phyloP scores from a whole-genome alignment of 2,888 invertebrate genomes.

The Balanococcus diminutus region DNA sequence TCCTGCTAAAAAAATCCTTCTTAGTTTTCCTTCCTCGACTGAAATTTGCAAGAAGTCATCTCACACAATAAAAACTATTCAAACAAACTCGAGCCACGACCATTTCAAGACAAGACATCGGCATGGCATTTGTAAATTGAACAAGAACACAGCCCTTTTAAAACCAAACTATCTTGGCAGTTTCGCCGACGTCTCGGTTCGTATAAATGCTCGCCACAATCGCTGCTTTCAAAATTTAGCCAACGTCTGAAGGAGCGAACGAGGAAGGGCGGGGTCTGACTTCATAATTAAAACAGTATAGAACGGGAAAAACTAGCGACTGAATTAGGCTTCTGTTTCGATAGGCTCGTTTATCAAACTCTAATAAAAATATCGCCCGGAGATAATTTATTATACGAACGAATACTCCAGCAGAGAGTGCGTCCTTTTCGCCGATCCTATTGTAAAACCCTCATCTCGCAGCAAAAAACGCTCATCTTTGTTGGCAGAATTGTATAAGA shows the following conservation, averaged over 20 bases:
- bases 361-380: background rate
- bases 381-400: background rate
- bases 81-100: too few species aligned
- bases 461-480: background rate
- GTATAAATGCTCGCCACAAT: too few species aligned
- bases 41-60: too few species aligned
- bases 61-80: too few species aligned
- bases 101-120: too few species aligned
- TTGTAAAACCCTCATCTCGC: background rate
- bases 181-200: too few species aligned
- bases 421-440: background rate
- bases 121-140: too few species aligned
- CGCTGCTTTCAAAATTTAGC: too few species aligned
- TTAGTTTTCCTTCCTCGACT: too few species aligned
- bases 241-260: background rate
- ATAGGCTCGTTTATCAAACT: slow-evolving; percentile 5
- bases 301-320: background rate
- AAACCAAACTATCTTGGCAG: too few species aligned
- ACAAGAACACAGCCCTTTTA: too few species aligned
- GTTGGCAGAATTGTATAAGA: background rate
- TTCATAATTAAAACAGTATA: background rate
- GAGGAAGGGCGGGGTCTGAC: background rate
- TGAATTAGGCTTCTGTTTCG: background rate
- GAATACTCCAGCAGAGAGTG: background rate
- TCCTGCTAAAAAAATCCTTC: too few species aligned